Percentiles rank a stretch among this genome's conserved stretches.
Conservation (phyloP, 92 coral and sea anemone species). For the Parazoanthus darwini region DNA sequence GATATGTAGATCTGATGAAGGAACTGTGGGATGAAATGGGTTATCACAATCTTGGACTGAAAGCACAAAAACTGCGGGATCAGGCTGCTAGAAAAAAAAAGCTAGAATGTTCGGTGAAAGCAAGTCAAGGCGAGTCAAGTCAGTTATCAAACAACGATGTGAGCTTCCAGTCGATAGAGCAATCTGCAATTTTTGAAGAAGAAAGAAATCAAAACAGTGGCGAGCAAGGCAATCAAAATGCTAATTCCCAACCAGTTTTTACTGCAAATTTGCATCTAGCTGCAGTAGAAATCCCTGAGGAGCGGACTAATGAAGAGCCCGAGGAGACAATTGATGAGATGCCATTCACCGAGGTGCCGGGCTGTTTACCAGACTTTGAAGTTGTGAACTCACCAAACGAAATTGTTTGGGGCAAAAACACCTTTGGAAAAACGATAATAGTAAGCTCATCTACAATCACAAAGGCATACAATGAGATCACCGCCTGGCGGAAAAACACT, state of each 20-base stretch:
- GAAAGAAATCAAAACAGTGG: conserved; percentile 13
- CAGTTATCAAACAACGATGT: conserved; percentile 26
- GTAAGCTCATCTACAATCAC: conserved; percentile 13
- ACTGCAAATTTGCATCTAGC: conserved; percentile 7
- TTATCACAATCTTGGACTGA: conserved; percentile 4
- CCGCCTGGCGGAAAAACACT: not conserved
- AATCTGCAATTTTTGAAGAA: conserved; percentile 27
- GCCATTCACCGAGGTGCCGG: conserved; percentile 17
- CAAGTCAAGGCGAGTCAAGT: conserved; percentile 11
- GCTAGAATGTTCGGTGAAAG: conserved; percentile 14
- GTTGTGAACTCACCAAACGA: too few relatives aligned
- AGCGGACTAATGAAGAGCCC: conserved; percentile 15
- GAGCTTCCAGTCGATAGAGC: conserved; percentile 23
- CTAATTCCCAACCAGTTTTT: not conserved
- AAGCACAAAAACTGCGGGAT: conserved; percentile 9
- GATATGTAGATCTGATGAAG: conserved; percentile 1
- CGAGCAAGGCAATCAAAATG: too few relatives aligned
- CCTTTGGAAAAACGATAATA: conserved; percentile 9
- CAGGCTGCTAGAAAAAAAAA: conserved; percentile 12
- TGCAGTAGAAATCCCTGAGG: conserved; percentile 15
- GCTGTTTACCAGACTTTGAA: not conserved
- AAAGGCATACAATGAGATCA: conserved; percentile 2
- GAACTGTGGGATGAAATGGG: conserved; percentile 18
- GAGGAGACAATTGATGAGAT: conserved; percentile 13
- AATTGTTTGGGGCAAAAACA: not conserved